Evolutionary conservation across 2,888 invertebrate species (phyloP).

Genomic region (Chrysodeixis includens): DNA sequence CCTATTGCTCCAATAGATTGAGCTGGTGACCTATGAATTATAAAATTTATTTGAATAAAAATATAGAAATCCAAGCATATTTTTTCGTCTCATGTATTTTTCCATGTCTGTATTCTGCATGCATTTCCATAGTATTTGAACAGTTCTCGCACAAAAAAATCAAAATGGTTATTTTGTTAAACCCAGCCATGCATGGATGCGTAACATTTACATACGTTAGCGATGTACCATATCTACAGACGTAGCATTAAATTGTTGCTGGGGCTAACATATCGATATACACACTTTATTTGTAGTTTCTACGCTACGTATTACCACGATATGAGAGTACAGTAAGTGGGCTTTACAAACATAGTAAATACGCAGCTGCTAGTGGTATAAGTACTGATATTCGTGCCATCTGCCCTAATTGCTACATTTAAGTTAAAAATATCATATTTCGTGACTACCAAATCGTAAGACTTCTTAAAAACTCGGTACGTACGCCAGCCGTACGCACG

Average conservation of each 20-base stretch:
- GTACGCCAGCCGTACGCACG: neutral
- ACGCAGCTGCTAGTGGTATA: neutral
- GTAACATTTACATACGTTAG: neutral
- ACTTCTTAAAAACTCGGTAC: neutral
- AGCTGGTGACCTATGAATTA: slow-evolving; percentile 2
- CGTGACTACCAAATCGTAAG: neutral
- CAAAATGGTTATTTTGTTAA: neutral
- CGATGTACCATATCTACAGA: neutral
- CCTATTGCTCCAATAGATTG: slow-evolving; percentile 1
- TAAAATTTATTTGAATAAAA: neutral
- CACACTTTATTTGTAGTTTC: neutral
- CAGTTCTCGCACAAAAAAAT: neutral
- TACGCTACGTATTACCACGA: neutral
- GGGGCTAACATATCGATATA: neutral
- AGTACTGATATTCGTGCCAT: neutral
- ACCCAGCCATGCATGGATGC: neutral
- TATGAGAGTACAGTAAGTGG: neutral
- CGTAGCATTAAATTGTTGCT: neutral
- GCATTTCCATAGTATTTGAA: neutral
- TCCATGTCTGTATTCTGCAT: neutral
- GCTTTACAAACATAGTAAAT: neutral
- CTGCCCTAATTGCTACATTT: neutral
- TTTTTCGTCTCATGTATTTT: neutral
- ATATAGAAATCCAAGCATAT: neutral
- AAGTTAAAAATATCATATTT: neutral